Conservation (phyloP, 2,113 vertebrate genomes). For the Speoplatyrhinus poulsoni region DNA sequence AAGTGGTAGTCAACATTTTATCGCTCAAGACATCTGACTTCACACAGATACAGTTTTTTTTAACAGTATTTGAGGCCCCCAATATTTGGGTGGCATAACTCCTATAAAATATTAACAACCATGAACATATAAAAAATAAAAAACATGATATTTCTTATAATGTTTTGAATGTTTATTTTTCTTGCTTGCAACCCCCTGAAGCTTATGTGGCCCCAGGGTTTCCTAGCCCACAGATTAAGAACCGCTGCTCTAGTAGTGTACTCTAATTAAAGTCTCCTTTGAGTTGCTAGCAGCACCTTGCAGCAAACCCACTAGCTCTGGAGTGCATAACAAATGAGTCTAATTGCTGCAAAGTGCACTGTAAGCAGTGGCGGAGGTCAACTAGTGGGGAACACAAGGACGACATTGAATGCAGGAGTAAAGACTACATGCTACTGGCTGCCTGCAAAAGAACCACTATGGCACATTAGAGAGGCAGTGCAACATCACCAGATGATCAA, state of each 20-base stretch:
- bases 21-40: slow-evolving; percentile 34
- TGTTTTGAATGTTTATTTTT: no score
- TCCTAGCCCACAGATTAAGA: no score
- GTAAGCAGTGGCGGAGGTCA: slow-evolving; percentile 56
- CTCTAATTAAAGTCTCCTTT: slow-evolving; percentile 55
- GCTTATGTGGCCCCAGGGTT: no score
- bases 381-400: slow-evolving; percentile 45
- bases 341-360: slow-evolving; percentile 58
- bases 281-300: slow-evolving; percentile 14
- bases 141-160: no score
- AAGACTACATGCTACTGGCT: no score
- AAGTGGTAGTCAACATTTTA: slow-evolving; percentile 5
- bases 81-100: no score
- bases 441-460: no score
- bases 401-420: slow-evolving; percentile 20
- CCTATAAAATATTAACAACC: no score
- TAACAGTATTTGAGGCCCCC: no score
- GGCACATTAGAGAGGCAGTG: background rate
- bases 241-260: slow-evolving; percentile 26
- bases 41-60: no score
- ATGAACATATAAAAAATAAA: no score
- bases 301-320: slow-evolving; percentile 34
- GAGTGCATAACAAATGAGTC: slow-evolving; percentile 57
- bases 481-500: slow-evolving; percentile 18
- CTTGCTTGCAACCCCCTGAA: no score